These are phyloP conservation scores for Caenorhabditis parvicauda DNA, from an alignment of 2,888 invertebrate species.

Conservation along the genomic window DNA sequence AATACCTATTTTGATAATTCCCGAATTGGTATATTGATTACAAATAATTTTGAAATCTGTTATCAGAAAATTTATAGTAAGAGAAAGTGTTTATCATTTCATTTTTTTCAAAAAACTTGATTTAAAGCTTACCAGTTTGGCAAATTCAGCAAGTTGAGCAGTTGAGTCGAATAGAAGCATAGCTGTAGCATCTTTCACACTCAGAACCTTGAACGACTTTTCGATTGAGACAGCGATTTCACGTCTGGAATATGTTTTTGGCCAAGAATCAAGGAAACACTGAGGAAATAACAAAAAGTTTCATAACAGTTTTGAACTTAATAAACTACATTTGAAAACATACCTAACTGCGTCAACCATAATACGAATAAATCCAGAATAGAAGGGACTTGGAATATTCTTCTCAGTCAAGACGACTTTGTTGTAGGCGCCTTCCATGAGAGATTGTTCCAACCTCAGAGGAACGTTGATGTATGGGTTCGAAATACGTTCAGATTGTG, in stretches of 20 bases:
- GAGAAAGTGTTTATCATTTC: too few relatives aligned
- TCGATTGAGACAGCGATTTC: slow-evolving; percentile 96
- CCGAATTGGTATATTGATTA: too few relatives aligned
- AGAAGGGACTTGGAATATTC: slow-evolving; percentile 91
- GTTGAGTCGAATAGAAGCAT: slow-evolving; percentile 43
- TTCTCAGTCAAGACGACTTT: slow-evolving; percentile 88
- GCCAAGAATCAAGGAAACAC: too few relatives aligned
- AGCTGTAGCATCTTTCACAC: slow-evolving; percentile 62
- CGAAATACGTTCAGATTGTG: slow-evolving; percentile 84
- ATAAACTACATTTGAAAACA: background rate
- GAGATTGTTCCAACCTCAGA: slow-evolving; percentile 89
- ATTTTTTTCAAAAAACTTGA: too few relatives aligned
- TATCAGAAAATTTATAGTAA: too few relatives aligned
- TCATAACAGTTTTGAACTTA: background rate
- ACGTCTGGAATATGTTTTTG: slow-evolving; percentile 67
- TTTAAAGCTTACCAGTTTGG: slow-evolving; percentile 19
- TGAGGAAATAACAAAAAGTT: slow-evolving; percentile 5
- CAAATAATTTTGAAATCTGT: too few relatives aligned
- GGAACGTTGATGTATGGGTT: slow-evolving; percentile 93
- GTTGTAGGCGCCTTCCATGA: slow-evolving; percentile 99
- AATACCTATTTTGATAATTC: too few relatives aligned
- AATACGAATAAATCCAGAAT: slow-evolving; percentile 94
- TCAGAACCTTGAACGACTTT: slow-evolving; percentile 88
- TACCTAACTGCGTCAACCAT: slow-evolving; percentile 85
- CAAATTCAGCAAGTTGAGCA: slow-evolving; percentile 32